A percentile compares a stretch with the other conserved stretches of the same genome.
Conservation (phyloP, 2,113 vertebrate species). For the Cebus imitator region DNA sequence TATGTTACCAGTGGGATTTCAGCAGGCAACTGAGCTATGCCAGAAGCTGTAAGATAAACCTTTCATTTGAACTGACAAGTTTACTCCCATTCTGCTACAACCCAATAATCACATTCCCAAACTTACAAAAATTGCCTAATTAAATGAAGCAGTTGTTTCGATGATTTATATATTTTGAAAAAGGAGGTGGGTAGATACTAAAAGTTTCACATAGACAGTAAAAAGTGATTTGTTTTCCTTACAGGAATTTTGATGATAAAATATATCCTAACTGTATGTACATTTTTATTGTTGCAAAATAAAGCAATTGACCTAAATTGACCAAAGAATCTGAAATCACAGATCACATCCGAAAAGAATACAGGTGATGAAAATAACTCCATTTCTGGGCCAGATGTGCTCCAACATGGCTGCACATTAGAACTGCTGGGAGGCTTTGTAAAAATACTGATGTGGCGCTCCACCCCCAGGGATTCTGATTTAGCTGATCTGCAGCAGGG, state of each 20-base stretch:
- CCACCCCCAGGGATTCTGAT: background rate
- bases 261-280: background rate
- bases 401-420: background rate
- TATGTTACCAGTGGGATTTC: background rate
- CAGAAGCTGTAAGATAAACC: background rate
- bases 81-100: background rate
- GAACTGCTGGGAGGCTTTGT: background rate
- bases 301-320: background rate
- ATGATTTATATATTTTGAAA: background rate
- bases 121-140: background rate
- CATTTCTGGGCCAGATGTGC: background rate
- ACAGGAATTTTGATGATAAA: background rate
- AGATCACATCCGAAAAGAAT: background rate
- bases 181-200: background rate
- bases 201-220: background rate
- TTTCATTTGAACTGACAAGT: background rate
- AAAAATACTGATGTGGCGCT: background rate
- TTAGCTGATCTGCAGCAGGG: background rate
- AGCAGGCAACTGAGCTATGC: background rate
- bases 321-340: background rate
- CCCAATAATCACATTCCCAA: background rate
- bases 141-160: background rate
- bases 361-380: background rate
- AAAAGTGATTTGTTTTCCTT: background rate
- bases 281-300: slow-evolving; percentile 40